Base-by-base conservation (phyloP, 2,797 vertebrate species). In the Chaetophractus vellerosus region DNA sequence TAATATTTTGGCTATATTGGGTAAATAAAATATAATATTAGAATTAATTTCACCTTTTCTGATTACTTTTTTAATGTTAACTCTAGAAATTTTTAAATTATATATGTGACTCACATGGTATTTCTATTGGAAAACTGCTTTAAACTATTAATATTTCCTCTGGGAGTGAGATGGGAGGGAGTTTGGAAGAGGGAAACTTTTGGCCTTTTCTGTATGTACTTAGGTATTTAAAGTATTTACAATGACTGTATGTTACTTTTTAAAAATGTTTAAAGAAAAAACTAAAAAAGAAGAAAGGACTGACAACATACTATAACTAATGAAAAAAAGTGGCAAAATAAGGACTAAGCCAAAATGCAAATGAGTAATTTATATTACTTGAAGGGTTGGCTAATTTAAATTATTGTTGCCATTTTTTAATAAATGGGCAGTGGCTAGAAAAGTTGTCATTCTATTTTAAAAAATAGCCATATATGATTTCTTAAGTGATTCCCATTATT, bases 11-110 rank as follows among this genome's bases (percentile, higher is more conserved):
- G 57, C 64, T n/a, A 92, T 59, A 50, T 24, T 84, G 79, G 28
- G 6, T 82, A 88, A 82, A 52, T 91, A 89, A 96, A 94, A 79
- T 59, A 50, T 48, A 69, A 61, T 66, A 72, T 59, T 90, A 61
- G 66, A 84, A 55, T 90, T 74, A 76, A 84, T 94, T 95, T 81
- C 10, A 64, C 19, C 15, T 75, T 93, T 64, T 69, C 41, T 61
- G 81, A 76, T 75, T 31, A 86, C 19, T 16, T 71, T 78, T 89
- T 79, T 50, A 78, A 66, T 86, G n/a, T 71, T 19, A 28, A 66
- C 79, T 61, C 33, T 50, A 94, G 64, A 83, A 92, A 87, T 80
- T 69, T 86, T 95, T 64, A 66, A 88, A 59, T 74, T 59, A 48
- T 48, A 11, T 63, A 24, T 64, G 61, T 19, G 55, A 21, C 33